Conservation (phyloP, 2,888 invertebrate species). For the Rhingia campestris region DNA sequence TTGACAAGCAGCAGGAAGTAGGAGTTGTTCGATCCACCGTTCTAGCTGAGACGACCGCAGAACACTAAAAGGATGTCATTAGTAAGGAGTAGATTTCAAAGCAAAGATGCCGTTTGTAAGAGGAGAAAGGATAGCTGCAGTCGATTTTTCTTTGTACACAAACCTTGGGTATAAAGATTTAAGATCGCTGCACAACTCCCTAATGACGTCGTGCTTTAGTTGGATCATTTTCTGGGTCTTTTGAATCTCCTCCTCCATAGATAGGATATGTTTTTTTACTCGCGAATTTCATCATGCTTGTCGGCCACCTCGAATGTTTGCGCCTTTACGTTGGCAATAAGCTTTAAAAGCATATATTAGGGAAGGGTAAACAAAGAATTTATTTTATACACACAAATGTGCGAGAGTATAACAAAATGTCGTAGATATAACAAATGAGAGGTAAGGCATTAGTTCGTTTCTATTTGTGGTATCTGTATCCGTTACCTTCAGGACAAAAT, state of each 20-base stretch:
- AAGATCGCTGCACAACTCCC: constrained; percentile 83
- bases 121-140: neutral
- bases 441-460: neutral
- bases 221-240: constrained; percentile 85
- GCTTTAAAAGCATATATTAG: constrained; percentile 28
- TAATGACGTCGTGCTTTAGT: constrained; percentile 86
- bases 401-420: constrained; percentile 16
- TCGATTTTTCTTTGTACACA: constrained; percentile 24
- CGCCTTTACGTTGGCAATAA: constrained; percentile 83
- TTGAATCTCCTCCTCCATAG: constrained; percentile 84
- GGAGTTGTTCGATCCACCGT: constrained; percentile 19
- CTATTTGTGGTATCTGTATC: constrained; percentile 11
- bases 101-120: neutral
- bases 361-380: neutral
- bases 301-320: constrained; percentile 85
- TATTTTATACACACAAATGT: constrained; percentile 33
- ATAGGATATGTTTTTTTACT: constrained; percentile 83
- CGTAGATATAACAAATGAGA: constrained; percentile 4
- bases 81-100: constrained; percentile 4
- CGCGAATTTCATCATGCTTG: constrained; percentile 85
- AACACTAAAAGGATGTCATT: constrained; percentile 29
- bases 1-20: constrained; percentile 18
- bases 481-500: constrained; percentile 28
- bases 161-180: constrained; percentile 82
- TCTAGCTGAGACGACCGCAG: constrained; percentile 32